Evolutionary conservation across 2,888 invertebrate species (phyloP).

Genomic region (Scrobipalpa atriplicella): DNA sequence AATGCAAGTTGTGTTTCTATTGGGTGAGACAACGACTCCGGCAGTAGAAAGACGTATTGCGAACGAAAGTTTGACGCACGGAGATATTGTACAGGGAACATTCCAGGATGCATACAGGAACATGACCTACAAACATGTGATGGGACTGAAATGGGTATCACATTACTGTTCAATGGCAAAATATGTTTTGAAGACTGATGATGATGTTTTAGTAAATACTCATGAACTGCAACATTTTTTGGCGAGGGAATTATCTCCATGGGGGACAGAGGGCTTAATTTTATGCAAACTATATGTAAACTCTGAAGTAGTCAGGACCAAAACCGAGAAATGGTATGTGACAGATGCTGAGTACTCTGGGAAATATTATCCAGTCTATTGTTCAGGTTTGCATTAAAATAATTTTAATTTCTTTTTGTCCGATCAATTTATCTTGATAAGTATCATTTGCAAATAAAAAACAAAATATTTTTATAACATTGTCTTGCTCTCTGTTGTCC

Average conservation of each 20-base stretch:
- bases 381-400: conserved; percentile 80
- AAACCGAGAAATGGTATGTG: conserved; percentile 90
- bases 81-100: conserved; percentile 89
- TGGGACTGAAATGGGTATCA: conserved; percentile 90
- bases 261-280: conserved; percentile 84
- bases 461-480: too few species aligned
- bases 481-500: not conserved
- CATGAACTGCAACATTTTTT: conserved; percentile 83
- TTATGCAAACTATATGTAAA: conserved; percentile 82
- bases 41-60: conserved; percentile 74
- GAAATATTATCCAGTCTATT: conserved; percentile 88
- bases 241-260: conserved; percentile 80
- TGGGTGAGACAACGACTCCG: conserved; percentile 74
- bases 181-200: conserved; percentile 88
- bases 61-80: conserved; percentile 80
- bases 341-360: conserved; percentile 85
- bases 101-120: conserved; percentile 91
- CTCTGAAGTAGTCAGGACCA: conserved; percentile 82
- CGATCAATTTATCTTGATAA: not conserved
- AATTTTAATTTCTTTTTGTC: not conserved
- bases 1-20: conserved; percentile 85
- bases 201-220: conserved; percentile 89
- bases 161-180: conserved; percentile 87
- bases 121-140: conserved; percentile 92
- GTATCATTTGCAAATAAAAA: not conserved